Conservation (phyloP, 30 jellyfish, hydroid and myxozoan genomes). For the Catostylus mosaicus region DNA sequence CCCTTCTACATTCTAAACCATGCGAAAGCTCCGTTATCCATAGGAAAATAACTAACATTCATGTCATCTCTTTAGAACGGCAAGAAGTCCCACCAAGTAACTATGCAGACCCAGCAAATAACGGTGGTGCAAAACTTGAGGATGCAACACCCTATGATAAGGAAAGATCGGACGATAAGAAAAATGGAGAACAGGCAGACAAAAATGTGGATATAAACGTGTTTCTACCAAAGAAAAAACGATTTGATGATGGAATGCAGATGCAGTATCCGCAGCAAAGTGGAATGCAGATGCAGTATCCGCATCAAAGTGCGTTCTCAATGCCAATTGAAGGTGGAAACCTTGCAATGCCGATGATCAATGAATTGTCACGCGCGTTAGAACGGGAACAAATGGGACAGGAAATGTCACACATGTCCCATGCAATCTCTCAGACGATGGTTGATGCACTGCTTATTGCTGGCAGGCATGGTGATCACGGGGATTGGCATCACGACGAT, state of each 20-base stretch:
- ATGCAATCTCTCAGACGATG: slow-evolving; percentile 90
- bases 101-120: slow-evolving; percentile 22
- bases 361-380: slow-evolving; percentile 88
- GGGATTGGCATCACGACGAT: slow-evolving; percentile 33
- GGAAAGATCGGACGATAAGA: background rate
- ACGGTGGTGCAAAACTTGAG: slow-evolving; percentile 6
- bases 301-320: slow-evolving; percentile 8
- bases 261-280: slow-evolving; percentile 14
- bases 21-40: too few relatives aligned
- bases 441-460: slow-evolving; percentile 78
- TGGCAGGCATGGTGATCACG: slow-evolving; percentile 53
- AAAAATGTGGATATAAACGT: slow-evolving; percentile 71
- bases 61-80: slow-evolving; percentile 24
- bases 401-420: slow-evolving; percentile 80
- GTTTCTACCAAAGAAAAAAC: slow-evolving; percentile 65
- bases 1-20: too few relatives aligned
- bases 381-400: slow-evolving; percentile 92
- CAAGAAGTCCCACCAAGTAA: slow-evolving; percentile 45
- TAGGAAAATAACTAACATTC: too few relatives aligned
- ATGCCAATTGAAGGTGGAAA: slow-evolving; percentile 41
- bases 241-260: background rate
- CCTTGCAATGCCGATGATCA: slow-evolving; percentile 74
- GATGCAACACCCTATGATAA: slow-evolving; percentile 50
- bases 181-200: slow-evolving; percentile 34
- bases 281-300: background rate